Base-by-base conservation (phyloP, 2,113 vertebrate species). In the Psittacus erithacus region DNA sequence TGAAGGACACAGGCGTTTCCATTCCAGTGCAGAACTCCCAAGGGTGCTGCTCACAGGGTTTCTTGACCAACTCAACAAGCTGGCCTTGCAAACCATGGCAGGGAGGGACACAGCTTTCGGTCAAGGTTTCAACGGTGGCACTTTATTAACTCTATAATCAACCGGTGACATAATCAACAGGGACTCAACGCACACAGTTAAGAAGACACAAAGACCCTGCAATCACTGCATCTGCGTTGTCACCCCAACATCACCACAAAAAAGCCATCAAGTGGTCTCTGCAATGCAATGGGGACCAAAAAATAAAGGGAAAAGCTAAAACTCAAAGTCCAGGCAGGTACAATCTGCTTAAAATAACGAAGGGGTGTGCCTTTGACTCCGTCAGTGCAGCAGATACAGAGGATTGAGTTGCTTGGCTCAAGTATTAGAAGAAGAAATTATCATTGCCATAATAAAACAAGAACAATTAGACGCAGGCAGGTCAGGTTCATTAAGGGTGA, bases 81-180 rank as follows among this genome's bases (percentile, higher is more conserved):
- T 65, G 71, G 83, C 92, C 86, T 75, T 47, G 83, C 82, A 91
- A 79, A 92, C 69, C 5, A 3, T 17, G 41, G 74, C 65, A 77
- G 71, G 8, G 68, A 88, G 47, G n/a, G 77, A 84, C 5, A 8
- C 63, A 92, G 65, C 89, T 94, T 91, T 88, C 89, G 62, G 69
- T 84, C 86, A 77, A 75, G 86, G 70, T 41, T 11, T 13, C n/a
- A 63, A 46, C 2, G 3, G 73, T 17, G 23, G 71, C 0, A 5
- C 47, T 91, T 91, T 49, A 53, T 95, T 93, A 97, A 92, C 88
- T 80, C 90, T 71, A 24, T 65, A 43, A 94, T 94, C 62, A 90
- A 91, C 57, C 0, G 0, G 88, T 46, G 53, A 77, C 64, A 63
- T 0, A 14, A 57, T 27, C 2, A 2, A 59, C 57, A 59, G 33